Evolutionary conservation across 2,113 vertebrate species (phyloP).

Genomic region (Sprattus sprattus): DNA sequence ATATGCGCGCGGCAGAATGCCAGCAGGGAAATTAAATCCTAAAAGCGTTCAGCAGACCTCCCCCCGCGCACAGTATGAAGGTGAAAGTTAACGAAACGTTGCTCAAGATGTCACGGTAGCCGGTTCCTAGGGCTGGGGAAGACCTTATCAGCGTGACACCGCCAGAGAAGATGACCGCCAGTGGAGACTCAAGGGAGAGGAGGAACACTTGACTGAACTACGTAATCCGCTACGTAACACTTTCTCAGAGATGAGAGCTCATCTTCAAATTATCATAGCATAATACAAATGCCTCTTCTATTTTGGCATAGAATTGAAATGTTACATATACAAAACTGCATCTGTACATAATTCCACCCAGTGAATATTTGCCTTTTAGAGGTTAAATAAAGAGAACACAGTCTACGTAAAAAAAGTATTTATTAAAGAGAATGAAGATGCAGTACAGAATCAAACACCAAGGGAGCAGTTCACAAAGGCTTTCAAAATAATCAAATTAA

Average conservation of each 20-base stretch:
- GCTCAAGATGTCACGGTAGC: not conserved
- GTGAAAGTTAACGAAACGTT: not conserved
- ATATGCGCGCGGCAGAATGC: not conserved
- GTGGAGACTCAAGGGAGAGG: not conserved
- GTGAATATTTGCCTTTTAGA: too few species aligned
- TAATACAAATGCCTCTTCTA: too few species aligned
- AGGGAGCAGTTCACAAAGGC: constrained; percentile 20
- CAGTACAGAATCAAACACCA: constrained; percentile 46
- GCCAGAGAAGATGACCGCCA: not conserved
- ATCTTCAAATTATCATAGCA: not conserved
- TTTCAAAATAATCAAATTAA: constrained; percentile 9
- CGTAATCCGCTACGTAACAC: constrained; percentile 18
- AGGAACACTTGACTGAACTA: constrained; percentile 20
- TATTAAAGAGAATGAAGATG: constrained; percentile 48
- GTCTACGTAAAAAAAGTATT: constrained; percentile 46
- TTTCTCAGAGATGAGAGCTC: not conserved
- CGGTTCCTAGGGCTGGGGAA: not conserved
- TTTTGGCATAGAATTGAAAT: not conserved
- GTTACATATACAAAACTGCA: not conserved
- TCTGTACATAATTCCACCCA: too few species aligned
- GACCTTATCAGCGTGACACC: not conserved
- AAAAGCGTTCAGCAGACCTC: not conserved
- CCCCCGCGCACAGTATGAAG: not conserved
- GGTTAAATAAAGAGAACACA: not conserved
- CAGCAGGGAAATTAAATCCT: not conserved